Base-by-base conservation (phyloP, 2,888 invertebrate genomes). In the Drosophila vallismaia region DNA sequence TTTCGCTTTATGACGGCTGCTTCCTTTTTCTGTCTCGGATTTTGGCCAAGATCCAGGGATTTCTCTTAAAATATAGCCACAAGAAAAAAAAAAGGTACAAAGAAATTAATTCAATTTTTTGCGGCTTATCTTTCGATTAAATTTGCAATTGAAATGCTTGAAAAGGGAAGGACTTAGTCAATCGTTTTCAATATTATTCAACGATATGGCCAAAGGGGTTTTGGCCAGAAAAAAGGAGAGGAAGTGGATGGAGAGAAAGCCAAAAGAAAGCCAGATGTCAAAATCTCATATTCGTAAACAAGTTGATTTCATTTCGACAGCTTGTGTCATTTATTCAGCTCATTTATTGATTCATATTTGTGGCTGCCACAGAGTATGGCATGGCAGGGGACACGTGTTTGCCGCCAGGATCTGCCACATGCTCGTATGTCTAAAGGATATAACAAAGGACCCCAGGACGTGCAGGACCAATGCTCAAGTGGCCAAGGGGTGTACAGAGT, bases 231-330 rank as follows among this genome's bases (percentile, higher is more conserved):
- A 9, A 10, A 10, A 36, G 4, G 4, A 5, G 6, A 0, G 24
- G 3, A 4, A 4, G 1, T n/a, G n/a, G n/a, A n/a, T n/a, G 44
- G 44, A 44, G 4, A 1, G 9, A 4, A 8, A 6, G 8, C 40
- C 14, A 14, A 1, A 7, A 24, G 26, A 8, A 31, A 55, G 63
- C 74, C 71, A 80, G 72, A 72, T 79, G 81, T 81, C 69, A 58
- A 56, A 81, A 59, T 69, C 75, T 74, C 74, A 76, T 85, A 74
- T 79, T 76, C 79, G 86, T 85, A 79, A 85, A 76, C 86, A 66
- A 64, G 63, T 52, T 46, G 52, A 64, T 46, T 38, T 63, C 50
- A 24, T n/a, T 6, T 29, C 63, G 52, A 63, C 84, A 75, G 77
- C 80, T 66, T 81, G 84, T 74, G 71, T 71, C 84, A 77, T 72